phyloP scores from a whole-genome alignment of 2,888 invertebrate species.

The Chrysotoxum bicinctum region DNA sequence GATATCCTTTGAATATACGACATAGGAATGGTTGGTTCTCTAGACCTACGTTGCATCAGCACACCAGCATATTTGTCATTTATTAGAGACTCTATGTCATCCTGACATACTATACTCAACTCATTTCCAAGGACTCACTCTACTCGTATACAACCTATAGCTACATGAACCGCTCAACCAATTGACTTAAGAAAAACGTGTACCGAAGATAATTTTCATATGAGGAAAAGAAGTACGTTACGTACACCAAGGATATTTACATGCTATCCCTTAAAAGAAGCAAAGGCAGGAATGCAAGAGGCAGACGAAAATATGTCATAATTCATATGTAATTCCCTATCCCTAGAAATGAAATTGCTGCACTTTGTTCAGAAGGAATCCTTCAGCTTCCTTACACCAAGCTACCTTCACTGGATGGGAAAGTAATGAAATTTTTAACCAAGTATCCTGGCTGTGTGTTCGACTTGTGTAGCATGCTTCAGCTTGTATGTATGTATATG shows the following conservation, averaged over 20 bases:
- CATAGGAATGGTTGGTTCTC: not conserved
- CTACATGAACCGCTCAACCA: constrained; percentile 52
- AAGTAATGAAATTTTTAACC: constrained; percentile 55
- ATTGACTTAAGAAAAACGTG: constrained; percentile 67
- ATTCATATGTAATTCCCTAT: constrained; percentile 47
- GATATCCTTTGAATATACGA: not conserved
- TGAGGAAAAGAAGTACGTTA: not conserved
- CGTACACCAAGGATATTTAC: constrained; percentile 31
- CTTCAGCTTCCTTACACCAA: not conserved
- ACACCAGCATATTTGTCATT: constrained; percentile 57
- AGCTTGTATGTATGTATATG: not conserved
- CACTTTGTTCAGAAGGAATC: constrained; percentile 4
- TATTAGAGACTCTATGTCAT: constrained; percentile 40
- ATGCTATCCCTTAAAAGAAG: constrained; percentile 18
- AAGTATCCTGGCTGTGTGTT: constrained; percentile 13
- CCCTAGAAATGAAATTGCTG: not conserved
- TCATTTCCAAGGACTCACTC: not conserved
- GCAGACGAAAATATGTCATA: constrained; percentile 51
- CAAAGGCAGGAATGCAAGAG: not conserved
- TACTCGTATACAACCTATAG: not conserved
- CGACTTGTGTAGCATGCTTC: not conserved
- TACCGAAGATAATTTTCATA: constrained; percentile 28
- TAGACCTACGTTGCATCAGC: constrained; percentile 31
- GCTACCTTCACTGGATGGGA: constrained; percentile 11
- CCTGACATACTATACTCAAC: constrained; percentile 15